Evolutionary conservation across 2,797 vertebrate species (phyloP), one percentile per base, ranked within the genome.

Genomic region (Pygocentrus nattereri): DNA sequence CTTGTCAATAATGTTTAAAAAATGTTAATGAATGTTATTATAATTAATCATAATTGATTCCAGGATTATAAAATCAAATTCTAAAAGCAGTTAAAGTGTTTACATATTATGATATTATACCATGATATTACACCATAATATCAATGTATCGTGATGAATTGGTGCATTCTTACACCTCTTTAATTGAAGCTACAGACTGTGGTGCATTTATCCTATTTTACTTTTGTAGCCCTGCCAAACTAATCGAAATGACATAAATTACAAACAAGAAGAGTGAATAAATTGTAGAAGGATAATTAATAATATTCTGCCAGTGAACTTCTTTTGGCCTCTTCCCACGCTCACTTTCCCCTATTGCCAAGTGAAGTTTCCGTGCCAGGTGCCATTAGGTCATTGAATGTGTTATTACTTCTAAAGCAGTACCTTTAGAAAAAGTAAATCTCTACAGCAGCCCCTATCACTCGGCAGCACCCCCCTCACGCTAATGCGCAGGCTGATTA

Each of bases 281-380:
- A 64, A 76, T 11, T 50, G 56, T n/a, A 25, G 61, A 34, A 34
- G 27, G 5, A 6, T 82, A 34, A 83, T 68, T 74, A 23, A 78
- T 59, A 54, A 67, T 62, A 68, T 61, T 65, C 34, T 67, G 61
- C 70, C 74, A 78, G 21, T 78, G 69, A 27, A 65, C 41, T 16
- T 41, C 61, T 54, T 31, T 31, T 75, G 58, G 54, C 49, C 61
- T 61, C 56, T 7, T 30, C 6, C 16, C 8, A 21, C 50, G 23
- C 34, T 74, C 12, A 16, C 4, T 70, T 86, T 74, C 25, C 72
- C 44, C 1, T 52, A 54, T 44, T 65, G 78, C 77, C 80, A 71
- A 82, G 52, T 79, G 19, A 85, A 79, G 30, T 73, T 79, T 54
- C 49, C 78, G 41, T 88, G 74, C 86, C 81, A 81, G 6, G 79